Percentiles rank a stretch among this genome's conserved stretches.
Evolutionary conservation across 2,797 vertebrate genomes (phyloP).

Genomic region (Crypturellus tataupa): DNA sequence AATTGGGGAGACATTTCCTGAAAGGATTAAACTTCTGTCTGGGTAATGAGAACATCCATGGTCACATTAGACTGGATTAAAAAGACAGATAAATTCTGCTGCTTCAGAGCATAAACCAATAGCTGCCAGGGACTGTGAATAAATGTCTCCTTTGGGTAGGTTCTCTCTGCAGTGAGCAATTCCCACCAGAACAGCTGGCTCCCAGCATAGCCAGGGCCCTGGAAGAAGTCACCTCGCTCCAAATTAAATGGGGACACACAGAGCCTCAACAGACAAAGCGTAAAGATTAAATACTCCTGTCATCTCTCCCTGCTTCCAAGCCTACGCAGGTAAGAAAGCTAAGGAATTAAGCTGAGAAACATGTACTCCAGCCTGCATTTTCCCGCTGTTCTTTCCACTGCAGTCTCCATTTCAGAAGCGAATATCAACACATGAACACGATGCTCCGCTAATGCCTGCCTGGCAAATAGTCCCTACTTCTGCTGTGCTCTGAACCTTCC

Average conservation of each 20-base stretch:
- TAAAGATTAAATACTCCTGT: not conserved
- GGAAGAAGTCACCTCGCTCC: not conserved
- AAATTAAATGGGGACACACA: rapidly evolving
- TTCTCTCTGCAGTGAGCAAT: not conserved
- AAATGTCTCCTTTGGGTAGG: not conserved
- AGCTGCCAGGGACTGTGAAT: not conserved
- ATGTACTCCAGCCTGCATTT: not conserved
- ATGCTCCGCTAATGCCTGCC: not conserved
- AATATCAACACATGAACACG: rapidly evolving
- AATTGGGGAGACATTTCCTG: not conserved
- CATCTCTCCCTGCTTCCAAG: not conserved
- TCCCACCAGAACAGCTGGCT: not conserved
- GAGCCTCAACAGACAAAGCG: not conserved
- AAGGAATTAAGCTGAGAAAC: not conserved
- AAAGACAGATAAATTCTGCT: conserved; percentile 36
- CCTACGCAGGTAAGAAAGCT: not conserved
- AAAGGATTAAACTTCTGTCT: conserved; percentile 40
- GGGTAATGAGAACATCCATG: conserved; percentile 30
- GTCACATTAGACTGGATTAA: conserved; percentile 5
- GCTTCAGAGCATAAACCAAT: conserved; percentile 21
- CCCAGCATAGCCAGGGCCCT: not conserved
- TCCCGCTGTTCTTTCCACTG: not conserved
- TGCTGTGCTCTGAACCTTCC: not conserved
- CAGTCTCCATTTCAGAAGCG: rapidly evolving
- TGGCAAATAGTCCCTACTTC: not conserved